Evolutionary conservation across 2,113 vertebrate species (phyloP).

Genomic region (Lophius piscatorius): DNA sequence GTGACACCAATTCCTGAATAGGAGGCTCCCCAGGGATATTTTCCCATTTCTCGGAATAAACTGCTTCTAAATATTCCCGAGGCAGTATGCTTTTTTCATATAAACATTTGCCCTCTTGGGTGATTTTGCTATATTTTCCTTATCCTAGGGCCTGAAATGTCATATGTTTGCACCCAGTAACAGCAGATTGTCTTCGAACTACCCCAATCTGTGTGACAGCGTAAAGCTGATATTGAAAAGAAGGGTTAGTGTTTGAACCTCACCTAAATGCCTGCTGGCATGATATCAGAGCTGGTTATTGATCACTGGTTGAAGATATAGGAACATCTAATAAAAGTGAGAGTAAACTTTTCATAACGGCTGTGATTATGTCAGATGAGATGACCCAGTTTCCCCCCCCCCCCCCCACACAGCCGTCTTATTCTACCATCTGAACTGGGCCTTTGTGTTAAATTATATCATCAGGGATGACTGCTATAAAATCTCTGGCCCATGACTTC

Average conservation of each 20-base stretch:
- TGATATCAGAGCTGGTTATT: conserved; percentile 23
- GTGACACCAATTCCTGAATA: conserved; percentile 7
- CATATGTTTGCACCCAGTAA: conserved; percentile 18
- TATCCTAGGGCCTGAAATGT: conserved; percentile 32
- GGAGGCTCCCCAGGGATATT: conserved; percentile 1
- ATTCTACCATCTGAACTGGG: conserved; percentile 58
- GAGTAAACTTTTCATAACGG: conserved; percentile 48
- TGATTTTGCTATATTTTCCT: conserved; percentile 32
- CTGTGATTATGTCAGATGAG: conserved; percentile 50
- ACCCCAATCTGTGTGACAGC: not conserved
- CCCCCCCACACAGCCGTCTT: no score
- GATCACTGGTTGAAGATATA: conserved; percentile 17
- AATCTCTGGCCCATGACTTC: conserved; percentile 27
- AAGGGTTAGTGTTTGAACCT: no score
- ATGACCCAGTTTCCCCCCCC: conserved; percentile 66
- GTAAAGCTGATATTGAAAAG: conserved; percentile 4
- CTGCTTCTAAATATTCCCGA: not conserved
- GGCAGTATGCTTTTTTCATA: not conserved
- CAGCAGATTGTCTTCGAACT: no score
- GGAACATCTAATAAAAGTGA: conserved; percentile 32
- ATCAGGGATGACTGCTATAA: conserved; percentile 35
- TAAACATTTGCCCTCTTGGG: conserved; percentile 18
- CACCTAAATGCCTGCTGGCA: conserved; percentile 4
- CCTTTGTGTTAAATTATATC: conserved; percentile 66
- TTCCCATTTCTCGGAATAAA: conserved; percentile 1